Conservation (phyloP, 2,888 invertebrate genomes). For the Minunthozetes semirufus region DNA sequence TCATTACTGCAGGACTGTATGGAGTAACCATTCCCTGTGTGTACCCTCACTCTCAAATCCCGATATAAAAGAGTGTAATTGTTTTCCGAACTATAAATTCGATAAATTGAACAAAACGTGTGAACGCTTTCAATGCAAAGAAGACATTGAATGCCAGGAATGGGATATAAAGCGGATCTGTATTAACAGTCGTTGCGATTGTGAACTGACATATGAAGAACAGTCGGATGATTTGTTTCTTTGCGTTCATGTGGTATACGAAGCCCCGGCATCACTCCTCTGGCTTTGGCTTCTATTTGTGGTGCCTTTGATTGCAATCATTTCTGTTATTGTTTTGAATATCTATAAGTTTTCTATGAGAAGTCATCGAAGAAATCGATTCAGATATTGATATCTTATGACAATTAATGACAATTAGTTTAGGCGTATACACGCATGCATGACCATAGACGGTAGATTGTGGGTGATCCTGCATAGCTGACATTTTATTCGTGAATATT, state of each 20-base stretch:
- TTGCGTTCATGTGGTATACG: constrained; percentile 1
- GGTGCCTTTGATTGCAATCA: neutral
- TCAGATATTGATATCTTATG: neutral
- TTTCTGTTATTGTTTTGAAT: neutral
- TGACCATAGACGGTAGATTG: no score
- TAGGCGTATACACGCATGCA: no score
- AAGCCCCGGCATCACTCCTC: neutral
- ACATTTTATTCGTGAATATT: no score
- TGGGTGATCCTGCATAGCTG: no score
- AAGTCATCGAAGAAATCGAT: neutral
- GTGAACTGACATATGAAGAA: constrained; percentile 2
- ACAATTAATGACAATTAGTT: neutral
- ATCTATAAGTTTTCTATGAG: neutral
- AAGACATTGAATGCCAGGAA: constrained; percentile 15
- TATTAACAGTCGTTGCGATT: neutral
- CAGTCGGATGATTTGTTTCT: neutral
- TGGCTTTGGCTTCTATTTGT: constrained; percentile 21
- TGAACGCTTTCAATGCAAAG: neutral
- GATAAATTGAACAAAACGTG: neutral
- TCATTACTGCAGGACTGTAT: neutral
- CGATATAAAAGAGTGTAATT: constrained; percentile 12
- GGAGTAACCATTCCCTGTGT: neutral
- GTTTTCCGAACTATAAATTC: neutral
- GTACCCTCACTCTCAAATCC: neutral
- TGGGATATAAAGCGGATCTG: constrained; percentile 15